A percentile compares a stretch with the other conserved stretches of the same genome.
Evolutionary conservation across 2,797 vertebrate genomes (phyloP).

Genomic region (Halcyon chelicuti): DNA sequence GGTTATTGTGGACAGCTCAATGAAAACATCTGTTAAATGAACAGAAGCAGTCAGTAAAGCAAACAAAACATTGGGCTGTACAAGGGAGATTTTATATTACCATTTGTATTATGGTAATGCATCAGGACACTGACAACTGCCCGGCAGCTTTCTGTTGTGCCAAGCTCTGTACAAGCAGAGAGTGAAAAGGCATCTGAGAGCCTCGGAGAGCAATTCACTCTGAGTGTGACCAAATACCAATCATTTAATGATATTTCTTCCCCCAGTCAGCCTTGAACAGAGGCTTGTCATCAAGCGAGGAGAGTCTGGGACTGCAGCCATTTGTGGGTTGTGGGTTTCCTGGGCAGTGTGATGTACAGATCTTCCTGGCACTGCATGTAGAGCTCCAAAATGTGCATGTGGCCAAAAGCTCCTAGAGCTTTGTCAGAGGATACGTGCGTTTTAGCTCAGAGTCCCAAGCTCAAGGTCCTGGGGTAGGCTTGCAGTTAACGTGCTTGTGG

Average conservation of each 20-base stretch:
- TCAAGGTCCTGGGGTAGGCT: too few species aligned
- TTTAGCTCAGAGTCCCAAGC: neutral
- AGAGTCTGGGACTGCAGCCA: neutral
- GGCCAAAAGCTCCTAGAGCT: neutral
- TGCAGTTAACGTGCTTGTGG: neutral
- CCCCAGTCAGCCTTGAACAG: neutral
- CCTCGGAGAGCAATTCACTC: neutral
- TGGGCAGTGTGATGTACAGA: neutral
- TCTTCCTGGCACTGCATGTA: neutral
- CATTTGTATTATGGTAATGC: neutral
- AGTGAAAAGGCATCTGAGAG: neutral
- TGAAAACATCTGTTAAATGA: constrained; percentile 59
- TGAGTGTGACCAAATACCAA: accelerated
- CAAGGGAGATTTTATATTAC: neutral
- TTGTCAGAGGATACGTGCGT: accelerated
- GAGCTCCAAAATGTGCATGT: accelerated
- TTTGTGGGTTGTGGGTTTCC: neutral
- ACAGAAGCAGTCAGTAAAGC: constrained; percentile 30
- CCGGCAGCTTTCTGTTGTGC: neutral
- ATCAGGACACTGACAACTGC: neutral
- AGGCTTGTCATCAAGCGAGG: accelerated
- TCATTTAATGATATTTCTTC: neutral
- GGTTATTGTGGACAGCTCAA: constrained; percentile 59
- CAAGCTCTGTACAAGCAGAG: neutral
- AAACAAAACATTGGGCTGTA: constrained; percentile 6